phyloP scores from a whole-genome alignment of 2,797 vertebrate species.

The Agapornis canus region DNA sequence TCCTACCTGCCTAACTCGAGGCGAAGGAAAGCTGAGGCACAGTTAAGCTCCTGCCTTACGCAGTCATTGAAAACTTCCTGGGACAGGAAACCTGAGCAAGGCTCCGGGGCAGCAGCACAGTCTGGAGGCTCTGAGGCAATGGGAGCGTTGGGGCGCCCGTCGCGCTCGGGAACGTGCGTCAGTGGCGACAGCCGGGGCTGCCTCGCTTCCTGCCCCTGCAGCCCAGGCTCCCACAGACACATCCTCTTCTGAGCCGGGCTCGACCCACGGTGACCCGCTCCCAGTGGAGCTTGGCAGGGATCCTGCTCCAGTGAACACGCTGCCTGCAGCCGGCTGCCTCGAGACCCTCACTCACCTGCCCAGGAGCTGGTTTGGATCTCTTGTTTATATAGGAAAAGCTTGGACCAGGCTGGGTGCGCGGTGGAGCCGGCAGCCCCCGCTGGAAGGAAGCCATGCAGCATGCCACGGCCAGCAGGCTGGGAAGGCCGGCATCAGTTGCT shows the following conservation, averaged over 20 bases:
- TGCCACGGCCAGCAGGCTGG: not conserved
- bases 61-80: not conserved
- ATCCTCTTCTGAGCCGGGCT: not conserved
- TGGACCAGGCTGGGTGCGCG: accelerated
- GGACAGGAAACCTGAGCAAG: not conserved
- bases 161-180: accelerated
- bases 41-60: not conserved
- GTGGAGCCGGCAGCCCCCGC: not conserved
- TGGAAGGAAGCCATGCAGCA: not conserved
- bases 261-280: accelerated
- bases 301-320: accelerated
- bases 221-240: accelerated
- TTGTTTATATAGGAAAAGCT: not conserved
- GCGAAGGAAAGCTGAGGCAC: not conserved
- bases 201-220: accelerated
- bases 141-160: not conserved
- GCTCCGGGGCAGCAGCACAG: not conserved
- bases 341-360: accelerated
- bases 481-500: not conserved
- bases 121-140: accelerated
- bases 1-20: not conserved
- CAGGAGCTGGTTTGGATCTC: not conserved
- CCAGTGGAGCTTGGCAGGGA: accelerated
- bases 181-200: not conserved
- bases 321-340: not conserved